These are phyloP conservation scores for Percopsis transmontana DNA, from an alignment of 2,113 vertebrate genomes.

Conservation along the genomic window DNA sequence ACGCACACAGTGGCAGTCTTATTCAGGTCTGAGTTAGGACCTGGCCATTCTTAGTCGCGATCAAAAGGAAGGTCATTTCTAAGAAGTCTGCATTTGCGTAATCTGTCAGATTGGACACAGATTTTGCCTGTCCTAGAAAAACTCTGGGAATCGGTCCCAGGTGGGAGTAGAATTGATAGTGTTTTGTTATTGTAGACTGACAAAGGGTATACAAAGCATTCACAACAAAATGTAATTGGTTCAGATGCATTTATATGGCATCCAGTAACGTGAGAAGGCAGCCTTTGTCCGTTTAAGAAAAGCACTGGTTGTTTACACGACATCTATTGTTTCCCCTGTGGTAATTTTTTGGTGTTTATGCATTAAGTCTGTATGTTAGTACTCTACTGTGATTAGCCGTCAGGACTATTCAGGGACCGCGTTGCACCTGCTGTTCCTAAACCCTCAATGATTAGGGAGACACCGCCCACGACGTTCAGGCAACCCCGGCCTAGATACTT, in stretches of 20 bases:
- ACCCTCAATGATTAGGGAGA: too few species aligned
- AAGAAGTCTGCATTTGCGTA: constrained; percentile 46
- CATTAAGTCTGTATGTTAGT: background rate
- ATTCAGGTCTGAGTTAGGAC: constrained; percentile 4
- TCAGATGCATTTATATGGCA: too few species aligned
- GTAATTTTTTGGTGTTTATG: too few species aligned
- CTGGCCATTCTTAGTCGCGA: constrained; percentile 1
- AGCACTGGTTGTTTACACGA: too few species aligned
- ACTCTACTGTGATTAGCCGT: background rate
- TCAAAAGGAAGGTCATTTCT: constrained; percentile 28
- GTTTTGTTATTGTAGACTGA: background rate
- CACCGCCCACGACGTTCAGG: too few species aligned
- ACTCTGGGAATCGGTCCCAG: background rate
- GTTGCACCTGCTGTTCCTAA: constrained; percentile 1
- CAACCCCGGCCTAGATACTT: background rate
- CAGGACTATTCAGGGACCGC: constrained; percentile 4
- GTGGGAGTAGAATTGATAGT: background rate
- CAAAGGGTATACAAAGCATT: too few species aligned
- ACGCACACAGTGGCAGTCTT: constrained; percentile 3
- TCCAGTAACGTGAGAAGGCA: too few species aligned
- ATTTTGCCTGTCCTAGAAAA: constrained; percentile 11
- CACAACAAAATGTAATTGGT: too few species aligned
- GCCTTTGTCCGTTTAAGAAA: too few species aligned
- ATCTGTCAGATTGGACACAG: constrained; percentile 36
- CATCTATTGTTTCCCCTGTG: too few species aligned